Base-by-base conservation (phyloP, 2,888 invertebrate genomes). In the Macrosiphum euphorbiae region DNA sequence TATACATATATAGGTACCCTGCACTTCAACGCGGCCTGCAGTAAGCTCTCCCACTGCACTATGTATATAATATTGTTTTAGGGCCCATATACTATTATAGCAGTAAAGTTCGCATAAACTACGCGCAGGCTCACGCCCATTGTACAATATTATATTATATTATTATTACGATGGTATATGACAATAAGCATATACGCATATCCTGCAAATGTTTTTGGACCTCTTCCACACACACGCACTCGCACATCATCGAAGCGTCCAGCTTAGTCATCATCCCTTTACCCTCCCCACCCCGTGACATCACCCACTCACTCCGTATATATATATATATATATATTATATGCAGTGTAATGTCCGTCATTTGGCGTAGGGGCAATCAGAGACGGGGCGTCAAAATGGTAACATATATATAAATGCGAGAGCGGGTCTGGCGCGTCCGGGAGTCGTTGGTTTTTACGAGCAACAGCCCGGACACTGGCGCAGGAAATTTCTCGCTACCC, bases 401-500 rank as follows among this genome's bases (percentile, higher is more conserved):
- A 88, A 78, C 78, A 78, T 67, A 67, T 67, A 78, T 67, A 78
- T 35, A 78, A 35, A 35, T 35, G 20, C 78, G 67, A 92, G 88
- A 88, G 92, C 92, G 92, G 92, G 41, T 92, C 92, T 24, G 88
- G 61, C 88, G 88, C 92, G 92, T 92, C 67, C 92, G 92, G 88
- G 88, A 88, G 92, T 92, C 92, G 52, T 92, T 92, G 92, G 67
- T 92, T 92, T 92, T 92, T 92, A 92, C 92, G 92, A 92, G 92
- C 92, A 88, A 92, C 92, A 88, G 92, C 41, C 92, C 88, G 92
- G 88, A 92, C 92, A 88, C 92, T 86, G 35, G 20, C 35, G 78
- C 78, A 78, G 91, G 85, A 44, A 86, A 92, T 47, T 61, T 35
- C 58, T 58, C 35, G 28, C 58, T n/a, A 5, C 58, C 85, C 11